These are phyloP conservation scores for Cerastis rubricosa DNA, from an alignment of 2,888 invertebrate genomes.

Conservation along the genomic window DNA sequence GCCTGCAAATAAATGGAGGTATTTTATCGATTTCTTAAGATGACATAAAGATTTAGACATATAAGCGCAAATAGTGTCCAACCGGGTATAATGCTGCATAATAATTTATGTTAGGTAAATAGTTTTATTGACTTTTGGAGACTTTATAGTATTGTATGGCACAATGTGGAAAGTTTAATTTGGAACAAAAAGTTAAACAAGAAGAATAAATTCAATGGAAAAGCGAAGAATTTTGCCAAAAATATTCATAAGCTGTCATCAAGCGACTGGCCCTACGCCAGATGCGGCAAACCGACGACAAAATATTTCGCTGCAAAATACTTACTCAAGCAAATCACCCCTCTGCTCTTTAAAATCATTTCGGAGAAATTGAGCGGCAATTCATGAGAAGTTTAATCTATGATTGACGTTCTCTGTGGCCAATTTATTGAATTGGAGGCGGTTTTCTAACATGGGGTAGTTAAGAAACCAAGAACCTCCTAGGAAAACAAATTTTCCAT, in stretches of 20 bases:
- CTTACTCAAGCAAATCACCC: constrained; percentile 87
- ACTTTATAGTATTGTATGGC: constrained; percentile 32
- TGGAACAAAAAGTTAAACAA: constrained; percentile 82
- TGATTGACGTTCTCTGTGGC: constrained; percentile 63
- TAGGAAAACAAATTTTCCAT: not conserved
- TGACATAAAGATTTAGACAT: constrained; percentile 69
- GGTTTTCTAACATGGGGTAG: not conserved
- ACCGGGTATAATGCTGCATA: constrained; percentile 45
- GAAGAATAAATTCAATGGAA: constrained; percentile 81
- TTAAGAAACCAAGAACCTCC: not conserved
- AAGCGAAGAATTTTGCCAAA: constrained; percentile 87
- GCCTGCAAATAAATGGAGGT: constrained; percentile 70
- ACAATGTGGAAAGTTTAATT: constrained; percentile 71
- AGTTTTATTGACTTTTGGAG: constrained; percentile 49
- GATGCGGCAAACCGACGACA: constrained; percentile 88
- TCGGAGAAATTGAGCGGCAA: constrained; percentile 83
- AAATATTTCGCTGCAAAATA: constrained; percentile 89
- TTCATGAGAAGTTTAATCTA: constrained; percentile 77
- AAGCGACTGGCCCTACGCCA: constrained; percentile 89
- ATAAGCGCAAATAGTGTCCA: constrained; percentile 62
- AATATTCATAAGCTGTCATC: constrained; percentile 91
- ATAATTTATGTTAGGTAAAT: constrained; percentile 48
- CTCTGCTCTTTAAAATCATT: constrained; percentile 87
- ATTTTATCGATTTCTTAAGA: constrained; percentile 71
- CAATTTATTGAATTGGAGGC: constrained; percentile 32